Base-by-base conservation (phyloP, 2,113 vertebrate genomes). In the Isurus oxyrinchus region DNA sequence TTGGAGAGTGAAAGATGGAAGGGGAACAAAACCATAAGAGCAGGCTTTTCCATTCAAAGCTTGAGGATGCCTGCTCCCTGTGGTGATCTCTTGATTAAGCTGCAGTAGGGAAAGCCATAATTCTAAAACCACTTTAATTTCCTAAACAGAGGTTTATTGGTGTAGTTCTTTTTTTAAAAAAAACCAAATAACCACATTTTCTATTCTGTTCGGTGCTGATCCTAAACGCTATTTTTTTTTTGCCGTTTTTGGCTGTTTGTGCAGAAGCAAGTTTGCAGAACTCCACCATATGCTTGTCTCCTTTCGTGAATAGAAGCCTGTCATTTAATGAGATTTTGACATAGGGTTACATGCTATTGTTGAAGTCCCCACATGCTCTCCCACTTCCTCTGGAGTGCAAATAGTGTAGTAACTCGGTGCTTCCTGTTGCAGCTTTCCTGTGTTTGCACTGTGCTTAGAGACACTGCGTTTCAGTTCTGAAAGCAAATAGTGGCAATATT, bases 381-480 rank as follows among this genome's bases (percentile, higher is more conserved):
- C 44, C 44, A 95, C 94, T 95, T 95, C 94, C 94, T 95, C 67
- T 95, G 44, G 94, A 72, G 94, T 72, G 94, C 94, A 95, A 95
- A 72, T 16, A 95, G 94, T 69, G 67, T 35, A 35, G 94, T 76
- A 72, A 67, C 67, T 23, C 23, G 27, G 67, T 55, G 94, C 94
- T 95, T 95, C 94, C 94, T 95, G 94, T 95, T 95, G 66, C 49
- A 53, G 67, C 67, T 53, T 95, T 72, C 94, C 94, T 95, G 66
- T 27, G 23, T 69, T 95, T 95, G 94, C 94, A 72, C 23, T 35
- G 14, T 16, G 67, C 94, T 72, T 49, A 3, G 44, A 72, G 94
- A 95, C 10, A 21, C 40, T 95, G n/a, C 40, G 40, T 35, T 67
- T 67, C 57, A 93, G 35, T 53, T 31, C 40, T 95, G 94, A 25